Evolutionary conservation across 2,797 vertebrate species (phyloP), one percentile per base, ranked within the genome.

Genomic region (Artibeus jamaicensis): DNA sequence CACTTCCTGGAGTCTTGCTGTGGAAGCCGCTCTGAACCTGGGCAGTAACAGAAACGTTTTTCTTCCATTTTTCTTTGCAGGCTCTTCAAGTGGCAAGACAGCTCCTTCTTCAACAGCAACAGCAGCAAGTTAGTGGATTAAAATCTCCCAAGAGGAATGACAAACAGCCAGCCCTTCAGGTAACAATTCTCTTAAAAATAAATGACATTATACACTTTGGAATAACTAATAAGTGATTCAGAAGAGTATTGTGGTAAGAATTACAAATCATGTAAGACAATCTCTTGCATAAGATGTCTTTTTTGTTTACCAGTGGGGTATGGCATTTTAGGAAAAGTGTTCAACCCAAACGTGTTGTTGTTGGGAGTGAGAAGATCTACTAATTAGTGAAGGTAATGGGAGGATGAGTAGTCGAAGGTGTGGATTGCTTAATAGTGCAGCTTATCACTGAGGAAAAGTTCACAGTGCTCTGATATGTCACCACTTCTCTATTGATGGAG

Each of bases 31-130:
- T 44, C 70, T 8, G 26, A 68, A 21, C 53, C 57, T 84, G 57
- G 81, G 92, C 93, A 65, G 78, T 95, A 97, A 94, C 0, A 32
- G 98, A 79, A 95, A 0, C 21, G 68, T 93, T 95, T 97, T 97
- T 93, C 97, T 97, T 97, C 89, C 78, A 26, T 96, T 86, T 98
- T 95, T 96, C 96, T 53, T 98, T 29, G 9, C 97, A 99, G 99
- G 99, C 99, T 95, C 99, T 99, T 97, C 99, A 99, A 98, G 99
- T 99, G 98, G 99, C 99, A 96, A 99, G 99, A 74, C 99, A 99
- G 97, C 99, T 99, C 93, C 99, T 99, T 68, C 99, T 99, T 92
- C 99, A 99, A 37, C 97, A 96, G 32, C 97, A 97, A 9, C 99
- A 99, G 37, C 99, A 99, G 78, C 98, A 99, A 98, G 99, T 98